These are phyloP conservation scores for Barbus barbus DNA, from an alignment of 2,113 vertebrate genomes.

Conservation along the genomic window DNA sequence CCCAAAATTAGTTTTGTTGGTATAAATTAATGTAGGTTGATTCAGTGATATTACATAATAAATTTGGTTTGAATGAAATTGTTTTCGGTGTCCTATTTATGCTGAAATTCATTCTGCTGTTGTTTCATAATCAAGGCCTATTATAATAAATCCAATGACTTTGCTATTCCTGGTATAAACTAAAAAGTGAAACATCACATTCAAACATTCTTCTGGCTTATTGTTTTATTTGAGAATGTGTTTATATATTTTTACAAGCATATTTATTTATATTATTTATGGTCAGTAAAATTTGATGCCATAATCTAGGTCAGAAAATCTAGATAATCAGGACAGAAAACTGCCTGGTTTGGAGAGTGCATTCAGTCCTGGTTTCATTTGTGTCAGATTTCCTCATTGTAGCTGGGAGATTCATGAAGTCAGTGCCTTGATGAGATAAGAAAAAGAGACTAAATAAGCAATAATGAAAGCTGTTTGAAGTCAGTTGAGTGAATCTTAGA, in stretches of 20 bases:
- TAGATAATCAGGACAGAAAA: neutral
- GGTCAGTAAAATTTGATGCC: neutral
- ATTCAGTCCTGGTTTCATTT: neutral
- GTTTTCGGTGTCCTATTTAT: neutral
- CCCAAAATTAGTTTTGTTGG: no score
- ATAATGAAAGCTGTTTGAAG: neutral
- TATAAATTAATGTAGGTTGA: no score
- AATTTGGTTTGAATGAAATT: no score
- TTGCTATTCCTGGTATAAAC: neutral
- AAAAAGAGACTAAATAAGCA: neutral
- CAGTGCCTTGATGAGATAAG: neutral
- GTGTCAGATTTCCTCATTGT: neutral
- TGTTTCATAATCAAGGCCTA: neutral
- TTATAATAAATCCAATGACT: neutral
- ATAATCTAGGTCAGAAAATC: neutral
- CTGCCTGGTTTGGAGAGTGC: neutral
- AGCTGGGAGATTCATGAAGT: neutral
- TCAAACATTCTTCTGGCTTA: neutral
- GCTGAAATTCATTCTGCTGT: neutral
- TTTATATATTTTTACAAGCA: no score
- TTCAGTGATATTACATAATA: no score
- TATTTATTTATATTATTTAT: neutral
- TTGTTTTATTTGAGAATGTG: neutral
- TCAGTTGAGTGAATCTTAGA: neutral
- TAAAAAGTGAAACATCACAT: neutral